phyloP scores from a whole-genome alignment of 1,140 invertebrate genomes.

The Xylocopa sonorina region DNA sequence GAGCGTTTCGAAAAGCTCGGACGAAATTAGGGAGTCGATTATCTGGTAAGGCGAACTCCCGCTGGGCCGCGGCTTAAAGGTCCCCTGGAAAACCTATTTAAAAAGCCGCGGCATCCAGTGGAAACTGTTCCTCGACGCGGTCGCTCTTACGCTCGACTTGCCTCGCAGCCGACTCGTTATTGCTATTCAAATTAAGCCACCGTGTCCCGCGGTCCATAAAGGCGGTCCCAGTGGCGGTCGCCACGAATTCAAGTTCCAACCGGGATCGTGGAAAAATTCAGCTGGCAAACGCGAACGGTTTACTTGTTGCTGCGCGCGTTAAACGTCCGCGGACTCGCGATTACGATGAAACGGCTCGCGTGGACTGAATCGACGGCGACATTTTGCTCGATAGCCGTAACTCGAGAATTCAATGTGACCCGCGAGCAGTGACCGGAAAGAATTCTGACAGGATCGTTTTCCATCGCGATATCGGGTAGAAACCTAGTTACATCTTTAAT shows the following conservation, averaged over 20 bases:
- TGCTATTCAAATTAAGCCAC: constrained; percentile 44
- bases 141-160: background rate
- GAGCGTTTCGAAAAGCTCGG: constrained; percentile 42
- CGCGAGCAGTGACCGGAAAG: too few species aligned
- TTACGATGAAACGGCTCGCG: background rate
- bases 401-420: background rate
- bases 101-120: constrained; percentile 48
- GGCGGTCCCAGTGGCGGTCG: constrained; percentile 12
- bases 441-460: too few species aligned
- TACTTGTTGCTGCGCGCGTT: constrained; percentile 30
- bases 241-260: background rate
- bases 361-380: background rate
- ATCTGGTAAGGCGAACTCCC: constrained; percentile 53
- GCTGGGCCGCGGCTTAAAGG: constrained; percentile 34
- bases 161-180: constrained; percentile 30
- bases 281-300: background rate
- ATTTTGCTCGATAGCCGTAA: background rate
- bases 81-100: constrained; percentile 38
- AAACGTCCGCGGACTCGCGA: background rate
- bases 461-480: too few species aligned
- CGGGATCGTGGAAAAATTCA: background rate
- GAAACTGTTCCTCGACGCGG: background rate
- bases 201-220: constrained; percentile 10
- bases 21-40: constrained; percentile 43
- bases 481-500: too few species aligned